Conservation (phyloP, 2,113 vertebrate genomes). For the Chionis minor region DNA sequence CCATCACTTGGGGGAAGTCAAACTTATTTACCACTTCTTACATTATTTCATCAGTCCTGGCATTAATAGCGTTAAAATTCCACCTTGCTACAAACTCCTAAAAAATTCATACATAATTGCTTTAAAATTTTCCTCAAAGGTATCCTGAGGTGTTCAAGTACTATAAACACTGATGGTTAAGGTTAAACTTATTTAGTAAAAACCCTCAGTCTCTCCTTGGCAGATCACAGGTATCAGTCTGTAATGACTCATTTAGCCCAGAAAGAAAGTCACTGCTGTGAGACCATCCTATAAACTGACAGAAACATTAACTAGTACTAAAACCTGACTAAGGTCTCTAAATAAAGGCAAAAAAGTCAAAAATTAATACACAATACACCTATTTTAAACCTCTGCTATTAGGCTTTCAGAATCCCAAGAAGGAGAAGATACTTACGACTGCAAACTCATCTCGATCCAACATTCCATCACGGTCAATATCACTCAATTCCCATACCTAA, state of each 20-base stretch:
- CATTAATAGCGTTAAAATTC: not conserved
- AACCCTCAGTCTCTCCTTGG: not conserved
- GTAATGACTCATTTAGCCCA: not conserved
- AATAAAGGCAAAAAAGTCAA: not conserved
- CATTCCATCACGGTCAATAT: slow-evolving; percentile 96
- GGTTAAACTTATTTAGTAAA: not conserved
- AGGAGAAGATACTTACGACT: slow-evolving; percentile 85
- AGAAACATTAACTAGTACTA: not conserved
- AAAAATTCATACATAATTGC: not conserved
- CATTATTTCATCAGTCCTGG: not conserved
- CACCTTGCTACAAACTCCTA: not conserved
- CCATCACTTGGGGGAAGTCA: not conserved
- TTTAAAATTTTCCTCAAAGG: not conserved
- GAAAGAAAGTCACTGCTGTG: not conserved
- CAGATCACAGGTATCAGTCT: not conserved
- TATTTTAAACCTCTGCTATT: not conserved
- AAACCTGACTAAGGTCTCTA: not conserved
- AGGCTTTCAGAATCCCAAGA: not conserved
- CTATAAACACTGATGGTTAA: not conserved
- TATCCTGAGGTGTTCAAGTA: not conserved
- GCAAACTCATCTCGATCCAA: slow-evolving; percentile 98
- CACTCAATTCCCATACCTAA: slow-evolving; percentile 98
- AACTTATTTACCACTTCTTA: not conserved
- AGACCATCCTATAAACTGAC: not conserved
- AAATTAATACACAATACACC: not conserved